Evolutionary conservation across 2,113 vertebrate species (phyloP).

Genomic region (Sminthopsis crassicaudata): DNA sequence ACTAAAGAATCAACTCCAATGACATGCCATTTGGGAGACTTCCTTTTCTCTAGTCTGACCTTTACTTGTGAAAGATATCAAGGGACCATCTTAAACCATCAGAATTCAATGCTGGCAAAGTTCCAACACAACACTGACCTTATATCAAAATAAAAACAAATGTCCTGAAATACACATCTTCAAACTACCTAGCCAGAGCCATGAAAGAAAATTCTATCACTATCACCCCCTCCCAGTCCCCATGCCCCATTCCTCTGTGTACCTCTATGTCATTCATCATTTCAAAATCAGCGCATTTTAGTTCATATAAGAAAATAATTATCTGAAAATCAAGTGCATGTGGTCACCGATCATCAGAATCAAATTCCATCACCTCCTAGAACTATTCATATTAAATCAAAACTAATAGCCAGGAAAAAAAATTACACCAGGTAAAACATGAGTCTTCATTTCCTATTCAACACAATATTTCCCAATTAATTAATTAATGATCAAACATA

Average conservation of each 20-base stretch:
- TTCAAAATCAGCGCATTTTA: slow-evolving; percentile 62
- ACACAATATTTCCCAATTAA: slow-evolving; percentile 60
- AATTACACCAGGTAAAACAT: slow-evolving; percentile 15
- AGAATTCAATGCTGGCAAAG: slow-evolving; percentile 37
- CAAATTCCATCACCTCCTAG: slow-evolving; percentile 13
- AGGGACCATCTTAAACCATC: slow-evolving; percentile 61
- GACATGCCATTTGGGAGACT: slow-evolving; percentile 50
- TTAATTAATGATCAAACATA: slow-evolving; percentile 61
- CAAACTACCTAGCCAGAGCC: slow-evolving; percentile 43
- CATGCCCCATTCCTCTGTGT: neutral
- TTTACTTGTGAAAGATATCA: neutral
- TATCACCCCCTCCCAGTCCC: neutral
- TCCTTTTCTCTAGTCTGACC: neutral
- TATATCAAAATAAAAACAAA: slow-evolving; percentile 75
- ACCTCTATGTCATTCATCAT: slow-evolving; percentile 55
- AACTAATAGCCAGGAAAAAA: slow-evolving; percentile 43
- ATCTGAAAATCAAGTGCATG: neutral
- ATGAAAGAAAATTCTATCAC: neutral
- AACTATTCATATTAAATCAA: neutral
- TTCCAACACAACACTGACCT: slow-evolving; percentile 70
- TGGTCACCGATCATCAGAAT: neutral
- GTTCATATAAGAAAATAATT: slow-evolving; percentile 43
- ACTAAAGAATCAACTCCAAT: slow-evolving; percentile 63
- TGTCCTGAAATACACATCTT: slow-evolving; percentile 56
- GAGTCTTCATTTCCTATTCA: slow-evolving; percentile 8